Conservation (phyloP, 2,113 vertebrate species). For the Oncorhynchus gorbuscha region DNA sequence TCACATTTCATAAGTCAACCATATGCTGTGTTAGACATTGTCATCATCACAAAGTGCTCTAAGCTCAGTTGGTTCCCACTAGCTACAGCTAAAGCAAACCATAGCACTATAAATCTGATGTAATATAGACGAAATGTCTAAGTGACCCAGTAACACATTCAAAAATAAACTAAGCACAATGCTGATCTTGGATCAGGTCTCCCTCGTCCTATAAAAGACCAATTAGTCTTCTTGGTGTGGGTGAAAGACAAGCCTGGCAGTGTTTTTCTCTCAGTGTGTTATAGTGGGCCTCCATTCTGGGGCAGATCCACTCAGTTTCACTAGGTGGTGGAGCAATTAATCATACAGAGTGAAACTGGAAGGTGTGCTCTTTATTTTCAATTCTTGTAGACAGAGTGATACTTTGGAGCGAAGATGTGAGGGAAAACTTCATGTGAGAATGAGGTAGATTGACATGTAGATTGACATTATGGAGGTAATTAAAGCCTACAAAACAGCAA, state of each 20-base stretch:
- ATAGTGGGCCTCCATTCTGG: constrained; percentile 23
- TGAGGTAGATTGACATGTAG: too few relatives aligned
- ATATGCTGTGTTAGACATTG: too few relatives aligned
- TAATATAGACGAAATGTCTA: too few relatives aligned
- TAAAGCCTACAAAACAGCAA: too few relatives aligned
- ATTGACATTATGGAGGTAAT: too few relatives aligned
- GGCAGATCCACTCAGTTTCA: constrained; percentile 28
- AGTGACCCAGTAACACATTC: too few relatives aligned
- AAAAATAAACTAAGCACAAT: too few relatives aligned
- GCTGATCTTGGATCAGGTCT: constrained; percentile 14
- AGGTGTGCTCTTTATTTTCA: background rate
- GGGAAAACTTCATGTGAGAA: too few relatives aligned
- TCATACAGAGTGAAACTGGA: constrained; percentile 11
- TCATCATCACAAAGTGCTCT: background rate
- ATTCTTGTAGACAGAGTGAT: too few relatives aligned
- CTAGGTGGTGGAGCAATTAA: constrained; percentile 5
- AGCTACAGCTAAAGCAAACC: too few relatives aligned
- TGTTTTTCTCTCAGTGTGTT: constrained; percentile 55
- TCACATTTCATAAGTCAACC: too few relatives aligned
- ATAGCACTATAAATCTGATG: background rate
- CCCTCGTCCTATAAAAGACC: constrained; percentile 52
- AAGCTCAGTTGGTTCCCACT: background rate
- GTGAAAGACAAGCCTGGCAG: constrained; percentile 56
- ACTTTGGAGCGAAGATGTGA: too few relatives aligned
- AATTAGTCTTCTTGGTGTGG: constrained; percentile 72